Evolutionary conservation across 2,797 vertebrate species (phyloP).

Genomic region (Psittacula derbiana): DNA sequence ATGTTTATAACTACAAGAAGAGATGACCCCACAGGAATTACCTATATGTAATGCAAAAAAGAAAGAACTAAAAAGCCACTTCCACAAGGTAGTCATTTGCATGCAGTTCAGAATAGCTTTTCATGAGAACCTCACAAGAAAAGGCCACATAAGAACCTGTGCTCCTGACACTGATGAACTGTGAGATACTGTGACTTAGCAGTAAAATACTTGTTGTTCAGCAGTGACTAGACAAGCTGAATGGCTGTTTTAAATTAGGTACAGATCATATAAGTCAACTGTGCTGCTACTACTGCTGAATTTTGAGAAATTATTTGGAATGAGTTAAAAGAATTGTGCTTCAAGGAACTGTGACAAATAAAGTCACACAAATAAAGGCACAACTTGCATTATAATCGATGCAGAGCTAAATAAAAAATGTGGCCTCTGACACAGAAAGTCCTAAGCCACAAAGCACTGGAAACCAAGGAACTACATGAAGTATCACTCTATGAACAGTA

Average conservation of each 20-base stretch:
- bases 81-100: neutral
- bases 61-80: neutral
- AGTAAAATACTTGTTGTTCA: conserved; percentile 28
- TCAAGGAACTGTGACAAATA: neutral
- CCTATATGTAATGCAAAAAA: neutral
- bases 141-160: neutral
- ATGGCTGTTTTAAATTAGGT: neutral
- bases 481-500: neutral
- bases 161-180: neutral
- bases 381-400: neutral
- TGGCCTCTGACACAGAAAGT: neutral
- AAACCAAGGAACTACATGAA: neutral
- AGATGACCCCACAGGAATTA: neutral
- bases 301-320: neutral
- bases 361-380: neutral
- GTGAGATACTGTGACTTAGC: conserved; percentile 1
- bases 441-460: neutral
- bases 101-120: neutral
- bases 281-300: neutral
- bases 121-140: neutral
- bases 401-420: neutral
- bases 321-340: neutral
- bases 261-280: neutral
- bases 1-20: neutral
- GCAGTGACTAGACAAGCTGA: neutral